Base-by-base conservation (phyloP, 2,113 vertebrate genomes). In the Entelurus aequoreus region DNA sequence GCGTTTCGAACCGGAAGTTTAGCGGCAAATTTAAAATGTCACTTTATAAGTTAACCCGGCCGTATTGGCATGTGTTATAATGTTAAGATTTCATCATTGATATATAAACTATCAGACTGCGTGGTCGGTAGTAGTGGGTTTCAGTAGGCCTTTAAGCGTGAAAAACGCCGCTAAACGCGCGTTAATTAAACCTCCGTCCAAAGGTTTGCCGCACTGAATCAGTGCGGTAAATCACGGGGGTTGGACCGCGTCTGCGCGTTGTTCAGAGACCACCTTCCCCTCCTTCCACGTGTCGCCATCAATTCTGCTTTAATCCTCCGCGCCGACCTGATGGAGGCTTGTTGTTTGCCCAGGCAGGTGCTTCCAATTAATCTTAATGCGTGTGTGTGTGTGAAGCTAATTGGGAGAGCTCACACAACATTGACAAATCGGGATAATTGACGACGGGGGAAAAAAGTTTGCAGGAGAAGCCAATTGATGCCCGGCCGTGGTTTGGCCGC, bases 111-210 rank as follows among this genome's bases (percentile, higher is more conserved):
- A n/a, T n/a, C n/a, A n/a, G n/a, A n/a, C n/a, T n/a, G n/a, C n/a
- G n/a, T n/a, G n/a, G n/a, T n/a, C n/a, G n/a, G n/a, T n/a, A n/a
- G n/a, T n/a, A n/a, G n/a, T n/a, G n/a, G n/a, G n/a, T n/a, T n/a
- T n/a, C n/a, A n/a, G n/a, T n/a, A n/a, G n/a, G n/a, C 90, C 92
- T 92, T 91, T 91, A 92, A 94, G 92, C 91, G 90, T 89, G 92
- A 95, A 90, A 91, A 93, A 93, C 86, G 69, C 85, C 90, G 87
- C 90, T 86, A 88, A 91, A 93, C 80, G 74, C 79, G 81, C 63
- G 79, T 89, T 90, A 91, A 94, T 96, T 94, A 93, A 92, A 91
- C 89, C 89, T 84, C 86, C 86, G 90, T 86, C 69, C 1, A 88
- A 90, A 91, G 78, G 81, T 91, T 87, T 83, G 88, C 8, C 79